Percentiles rank a stretch among this genome's conserved stretches.
Evolutionary conservation across 2,113 vertebrate species (phyloP).

Genomic region (Rhabdomys dilectus): DNA sequence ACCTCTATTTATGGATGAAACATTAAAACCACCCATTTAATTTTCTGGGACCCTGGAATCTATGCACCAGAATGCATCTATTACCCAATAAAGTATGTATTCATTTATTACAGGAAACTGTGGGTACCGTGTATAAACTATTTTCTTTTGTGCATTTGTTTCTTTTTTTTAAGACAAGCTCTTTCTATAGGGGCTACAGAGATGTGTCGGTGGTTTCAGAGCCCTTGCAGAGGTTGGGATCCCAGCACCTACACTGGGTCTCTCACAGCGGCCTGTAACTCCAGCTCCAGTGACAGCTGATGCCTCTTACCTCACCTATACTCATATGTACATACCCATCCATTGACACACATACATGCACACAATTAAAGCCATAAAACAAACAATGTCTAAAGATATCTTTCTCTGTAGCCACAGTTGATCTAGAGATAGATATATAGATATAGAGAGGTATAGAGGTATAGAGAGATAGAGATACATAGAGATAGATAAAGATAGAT

Average conservation of each 20-base stretch:
- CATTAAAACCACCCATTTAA: neutral
- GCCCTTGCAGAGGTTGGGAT: neutral
- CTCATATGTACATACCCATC: neutral
- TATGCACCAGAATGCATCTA: neutral
- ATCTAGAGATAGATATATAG: too few relatives aligned
- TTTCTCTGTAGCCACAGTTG: neutral
- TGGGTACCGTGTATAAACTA: neutral
- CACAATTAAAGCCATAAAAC: neutral
- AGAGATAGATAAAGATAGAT: too few relatives aligned
- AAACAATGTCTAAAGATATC: neutral
- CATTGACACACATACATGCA: neutral
- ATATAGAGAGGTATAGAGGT: too few relatives aligned
- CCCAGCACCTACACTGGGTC: neutral
- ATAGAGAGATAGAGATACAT: too few relatives aligned
- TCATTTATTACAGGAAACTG: neutral
- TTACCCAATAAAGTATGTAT: neutral
- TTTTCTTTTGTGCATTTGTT: neutral
- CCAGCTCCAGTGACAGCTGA: neutral
- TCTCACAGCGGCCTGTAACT: neutral
- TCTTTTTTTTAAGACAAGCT: neutral
- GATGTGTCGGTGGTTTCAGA: neutral
- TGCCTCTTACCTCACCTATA: neutral
- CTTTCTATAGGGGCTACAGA: neutral
- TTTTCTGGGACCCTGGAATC: neutral
- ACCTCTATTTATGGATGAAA: neutral